These are phyloP conservation scores for Actias luna DNA, from an alignment of 2,888 invertebrate species.

Conservation along the genomic window DNA sequence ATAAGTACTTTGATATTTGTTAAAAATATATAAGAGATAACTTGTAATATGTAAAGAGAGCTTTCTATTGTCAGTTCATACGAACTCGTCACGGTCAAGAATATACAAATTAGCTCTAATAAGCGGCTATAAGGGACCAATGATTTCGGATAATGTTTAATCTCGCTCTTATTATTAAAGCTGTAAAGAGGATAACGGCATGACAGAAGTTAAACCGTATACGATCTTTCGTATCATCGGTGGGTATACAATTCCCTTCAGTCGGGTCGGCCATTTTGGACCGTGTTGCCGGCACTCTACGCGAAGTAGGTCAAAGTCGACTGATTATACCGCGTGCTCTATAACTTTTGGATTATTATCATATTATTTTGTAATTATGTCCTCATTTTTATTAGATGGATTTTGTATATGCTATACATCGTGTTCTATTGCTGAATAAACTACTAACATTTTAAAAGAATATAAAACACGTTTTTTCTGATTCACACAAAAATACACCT, in stretches of 20 bases:
- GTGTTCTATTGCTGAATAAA: background rate
- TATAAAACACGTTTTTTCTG: too few relatives aligned
- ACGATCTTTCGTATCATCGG: constrained; percentile 32
- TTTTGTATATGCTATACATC: background rate
- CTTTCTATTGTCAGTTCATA: background rate
- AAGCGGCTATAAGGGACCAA: background rate
- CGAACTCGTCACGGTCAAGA: constrained; percentile 7
- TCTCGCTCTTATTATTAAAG: background rate
- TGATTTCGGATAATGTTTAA: constrained; percentile 1
- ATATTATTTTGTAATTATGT: background rate
- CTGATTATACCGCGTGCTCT: constrained; percentile 47
- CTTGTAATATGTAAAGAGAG: background rate
- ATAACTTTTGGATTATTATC: constrained; percentile 40
- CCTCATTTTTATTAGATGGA: background rate
- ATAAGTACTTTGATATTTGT: background rate
- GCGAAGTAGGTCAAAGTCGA: constrained; percentile 71
- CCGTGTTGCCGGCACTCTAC: constrained; percentile 45
- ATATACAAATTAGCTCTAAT: constrained; percentile 4
- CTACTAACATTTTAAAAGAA: background rate
- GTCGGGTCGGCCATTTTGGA: constrained; percentile 54
- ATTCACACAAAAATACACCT: too few relatives aligned
- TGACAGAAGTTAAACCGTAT: background rate
- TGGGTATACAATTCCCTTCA: constrained; percentile 51
- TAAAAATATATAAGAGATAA: background rate
- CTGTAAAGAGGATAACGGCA: constrained; percentile 4